phyloP scores from a whole-genome alignment of 2,113 vertebrate species.

The Eira barbara region DNA sequence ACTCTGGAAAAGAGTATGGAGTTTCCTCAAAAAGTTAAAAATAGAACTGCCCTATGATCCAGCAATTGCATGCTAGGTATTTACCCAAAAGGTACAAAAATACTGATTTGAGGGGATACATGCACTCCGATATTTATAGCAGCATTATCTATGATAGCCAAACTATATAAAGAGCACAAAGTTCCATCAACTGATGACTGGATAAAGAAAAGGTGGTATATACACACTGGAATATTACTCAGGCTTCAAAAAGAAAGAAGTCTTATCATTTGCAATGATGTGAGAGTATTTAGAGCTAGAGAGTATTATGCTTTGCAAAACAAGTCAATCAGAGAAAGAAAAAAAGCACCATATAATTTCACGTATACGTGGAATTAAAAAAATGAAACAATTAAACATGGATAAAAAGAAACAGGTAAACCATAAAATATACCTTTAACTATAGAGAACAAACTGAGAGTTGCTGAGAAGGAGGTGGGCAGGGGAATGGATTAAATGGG shows the following conservation, averaged over 20 bases:
- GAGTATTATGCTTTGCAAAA: not conserved
- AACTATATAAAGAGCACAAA: not conserved
- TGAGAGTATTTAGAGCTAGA: not conserved
- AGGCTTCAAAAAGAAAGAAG: not conserved
- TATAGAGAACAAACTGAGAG: not conserved
- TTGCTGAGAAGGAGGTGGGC: not conserved
- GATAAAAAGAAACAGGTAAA: not conserved
- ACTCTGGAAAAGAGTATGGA: not conserved
- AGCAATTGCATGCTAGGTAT: not conserved
- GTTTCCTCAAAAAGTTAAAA: not conserved
- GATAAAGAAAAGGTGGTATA: not conserved
- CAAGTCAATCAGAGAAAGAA: not conserved
- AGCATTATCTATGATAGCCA: not conserved
- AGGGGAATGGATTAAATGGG: not conserved
- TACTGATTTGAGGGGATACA: not conserved
- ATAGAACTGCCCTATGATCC: not conserved
- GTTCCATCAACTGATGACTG: not conserved
- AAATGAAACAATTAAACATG: not conserved
- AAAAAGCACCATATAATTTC: not conserved
- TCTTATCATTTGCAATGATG: not conserved
- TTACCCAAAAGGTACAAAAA: not conserved
- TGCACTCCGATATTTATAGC: not conserved
- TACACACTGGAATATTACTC: not conserved
- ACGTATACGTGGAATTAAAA: not conserved
- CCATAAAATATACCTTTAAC: not conserved